A percentile compares a stretch with the other conserved stretches of the same genome.
These are phyloP conservation scores for Metopolophium dirhodum DNA, from an alignment of 1,140 invertebrate species.

Conservation along the genomic window DNA sequence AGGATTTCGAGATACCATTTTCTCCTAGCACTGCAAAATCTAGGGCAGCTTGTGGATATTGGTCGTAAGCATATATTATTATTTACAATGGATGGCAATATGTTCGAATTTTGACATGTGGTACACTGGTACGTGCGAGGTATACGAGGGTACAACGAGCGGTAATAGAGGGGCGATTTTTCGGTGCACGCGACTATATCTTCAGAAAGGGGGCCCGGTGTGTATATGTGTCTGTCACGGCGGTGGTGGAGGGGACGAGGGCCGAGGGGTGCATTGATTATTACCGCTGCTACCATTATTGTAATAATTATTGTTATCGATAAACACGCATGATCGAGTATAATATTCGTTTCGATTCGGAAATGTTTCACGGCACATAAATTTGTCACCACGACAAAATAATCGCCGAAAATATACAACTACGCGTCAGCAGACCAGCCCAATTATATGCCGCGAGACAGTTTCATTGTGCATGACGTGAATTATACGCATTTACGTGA, in stretches of 20 bases:
- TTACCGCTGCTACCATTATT: background rate
- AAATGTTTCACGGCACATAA: slow-evolving; percentile 37
- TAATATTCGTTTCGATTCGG: slow-evolving; percentile 13
- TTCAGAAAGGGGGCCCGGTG: background rate
- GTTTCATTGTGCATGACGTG: background rate
- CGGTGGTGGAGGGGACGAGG: background rate
- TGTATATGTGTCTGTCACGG: background rate
- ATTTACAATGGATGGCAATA: background rate
- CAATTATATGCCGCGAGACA: background rate
- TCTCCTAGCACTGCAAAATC: too few relatives aligned
- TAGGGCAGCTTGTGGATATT: background rate
- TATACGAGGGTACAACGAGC: background rate
- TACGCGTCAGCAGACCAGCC: background rate
- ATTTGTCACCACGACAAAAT: slow-evolving; percentile 16
- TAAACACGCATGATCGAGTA: background rate
- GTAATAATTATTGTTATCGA: slow-evolving; percentile 36
- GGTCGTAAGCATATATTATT: background rate
- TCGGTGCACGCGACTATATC: background rate
- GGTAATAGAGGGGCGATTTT: background rate
- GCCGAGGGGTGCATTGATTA: background rate
- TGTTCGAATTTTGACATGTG: background rate
- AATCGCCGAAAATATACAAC: background rate
- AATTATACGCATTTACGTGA: background rate
- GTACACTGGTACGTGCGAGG: background rate
- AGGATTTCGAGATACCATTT: background rate